Base-by-base conservation (phyloP, 2,113 vertebrate species). In the Rhinopithecus roxellana region DNA sequence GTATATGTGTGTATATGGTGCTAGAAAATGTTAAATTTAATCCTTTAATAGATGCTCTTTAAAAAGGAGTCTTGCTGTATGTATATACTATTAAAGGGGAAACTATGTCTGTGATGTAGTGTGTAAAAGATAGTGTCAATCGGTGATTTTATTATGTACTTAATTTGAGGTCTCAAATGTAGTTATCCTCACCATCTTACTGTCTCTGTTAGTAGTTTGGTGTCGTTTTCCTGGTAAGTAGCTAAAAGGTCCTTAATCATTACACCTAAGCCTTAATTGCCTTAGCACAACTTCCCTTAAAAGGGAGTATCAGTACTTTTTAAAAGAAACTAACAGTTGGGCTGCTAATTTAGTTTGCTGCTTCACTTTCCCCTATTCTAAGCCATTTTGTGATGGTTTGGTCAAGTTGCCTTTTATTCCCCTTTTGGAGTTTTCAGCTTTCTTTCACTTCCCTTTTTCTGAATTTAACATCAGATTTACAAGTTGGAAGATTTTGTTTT, bases 111-210 rank as follows among this genome's bases (percentile, higher is more conserved):
- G 96, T 98, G 95, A 97, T 96, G 69, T 84, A 8, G 83, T 93
- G 61, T 95, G 70, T 98, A 93, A 97, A 96, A 98, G 97, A 96
- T 90, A 59, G 95, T 98, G 95, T 95, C 98, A 97, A 98, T 95
- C 89, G 94, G 97, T 97, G 97, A 96, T 97, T 98, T 97, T 94
- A 61, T 96, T 97, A 95, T 97, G 25, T 95, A 97, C 96, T 98
- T 95, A 97, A 9, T 83, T 81, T 84, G 97, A 96, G 98, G 97
- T 98, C 98, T 98, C 95, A 97, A 94, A 97, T 97, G 95, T 97
- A 98, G 98, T 98, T 98, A 98, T 96, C 98, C 98, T 98, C 98
- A 98, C 98, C 98, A 98, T 98, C 97, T 98, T 98, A 98, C 98
- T 98, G 96, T 97, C 79, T 98, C 97, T 98, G 97, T 97, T 95